Conservation (phyloP, 64 coral and sea anemone species). For the Dendrophyllia cribrosa region DNA sequence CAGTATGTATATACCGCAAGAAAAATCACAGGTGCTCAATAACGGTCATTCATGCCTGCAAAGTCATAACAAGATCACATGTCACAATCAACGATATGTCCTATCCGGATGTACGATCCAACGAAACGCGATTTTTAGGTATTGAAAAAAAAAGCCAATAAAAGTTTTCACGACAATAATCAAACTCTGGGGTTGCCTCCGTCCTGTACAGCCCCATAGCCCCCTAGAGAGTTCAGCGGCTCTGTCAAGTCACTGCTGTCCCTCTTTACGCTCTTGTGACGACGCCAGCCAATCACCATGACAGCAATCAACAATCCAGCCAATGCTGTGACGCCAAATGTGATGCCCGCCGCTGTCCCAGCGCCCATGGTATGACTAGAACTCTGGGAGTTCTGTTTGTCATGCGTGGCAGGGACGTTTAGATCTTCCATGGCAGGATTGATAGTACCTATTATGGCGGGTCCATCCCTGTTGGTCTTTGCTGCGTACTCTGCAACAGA, state of each 20-base stretch:
- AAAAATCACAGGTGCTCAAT: no score
- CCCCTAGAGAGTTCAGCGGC: neutral
- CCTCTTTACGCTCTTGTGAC: slow-evolving; percentile 3
- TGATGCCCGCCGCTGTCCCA: slow-evolving; percentile 75
- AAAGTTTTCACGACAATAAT: neutral
- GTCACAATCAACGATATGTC: no score
- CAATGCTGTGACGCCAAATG: slow-evolving; percentile 71
- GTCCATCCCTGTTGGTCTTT: slow-evolving; percentile 27
- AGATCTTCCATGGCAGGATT: neutral
- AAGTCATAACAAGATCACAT: no score
- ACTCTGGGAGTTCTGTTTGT: neutral
- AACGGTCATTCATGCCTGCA: no score
- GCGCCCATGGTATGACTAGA: slow-evolving; percentile 33
- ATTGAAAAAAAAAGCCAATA: no score
- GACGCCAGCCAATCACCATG: slow-evolving; percentile 51
- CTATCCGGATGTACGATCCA: no score
- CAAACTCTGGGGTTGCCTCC: neutral
- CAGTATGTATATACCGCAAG: no score
- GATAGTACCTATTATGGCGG: slow-evolving; percentile 25
- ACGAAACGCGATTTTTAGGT: no score
- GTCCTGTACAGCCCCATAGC: neutral
- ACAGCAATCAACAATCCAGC: slow-evolving; percentile 63
- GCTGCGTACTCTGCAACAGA: no score
- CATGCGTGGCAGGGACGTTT: neutral
- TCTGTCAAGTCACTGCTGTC: neutral